Base-by-base conservation (phyloP, 2,888 invertebrate species). In the Microplitis manilae region DNA sequence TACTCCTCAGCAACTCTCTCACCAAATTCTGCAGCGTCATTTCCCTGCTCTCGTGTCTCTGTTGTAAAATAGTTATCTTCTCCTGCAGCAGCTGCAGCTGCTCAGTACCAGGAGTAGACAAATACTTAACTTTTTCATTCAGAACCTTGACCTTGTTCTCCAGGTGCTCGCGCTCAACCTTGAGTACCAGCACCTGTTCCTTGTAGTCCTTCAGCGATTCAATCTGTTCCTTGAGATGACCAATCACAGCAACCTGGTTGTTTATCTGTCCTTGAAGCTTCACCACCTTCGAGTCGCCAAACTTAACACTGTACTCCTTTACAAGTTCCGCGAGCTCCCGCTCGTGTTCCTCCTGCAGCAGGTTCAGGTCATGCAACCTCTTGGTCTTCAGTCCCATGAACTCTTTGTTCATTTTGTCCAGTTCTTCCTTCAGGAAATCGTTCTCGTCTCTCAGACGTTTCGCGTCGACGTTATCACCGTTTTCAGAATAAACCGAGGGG, bases 301-400 rank as follows among this genome's bases (percentile, higher is more conserved):
- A 83, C 81, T 89, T 89, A 6, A 85, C 81, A 74, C 85, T 89
- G 79, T 90, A 90, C 59, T 90, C 90, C 76, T 90, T 88, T n/a
- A 90, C 82, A 41, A 90, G 78, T 8, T 86, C 80, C 6, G 87
- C 87, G 79, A 92, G 87, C 77, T 91, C 90, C 30, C 90, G 86
- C 79, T 90, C 90, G 71, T 91, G 90, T 68, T 90, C 89, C 75
- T 90, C 88, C 76, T 91, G 90, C 38, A 91, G 84, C n/a, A 90
- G 82, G 92, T 95, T 94, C 89, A 96, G 94, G 90, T 96, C 96
- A 88, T 95, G 94, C 84, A 96, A 91, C 74, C 96, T 92, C 87
- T 96, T 96, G 83, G 94, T 94, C 87, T 96, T 95, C 83, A 96
- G 89, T 79, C 92, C 90, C 88, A 95, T 94, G 84, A 94, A 94